These are phyloP conservation scores for Trachelus stipa DNA, from an alignment of 2,888 invertebrate genomes.

Conservation along the genomic window DNA sequence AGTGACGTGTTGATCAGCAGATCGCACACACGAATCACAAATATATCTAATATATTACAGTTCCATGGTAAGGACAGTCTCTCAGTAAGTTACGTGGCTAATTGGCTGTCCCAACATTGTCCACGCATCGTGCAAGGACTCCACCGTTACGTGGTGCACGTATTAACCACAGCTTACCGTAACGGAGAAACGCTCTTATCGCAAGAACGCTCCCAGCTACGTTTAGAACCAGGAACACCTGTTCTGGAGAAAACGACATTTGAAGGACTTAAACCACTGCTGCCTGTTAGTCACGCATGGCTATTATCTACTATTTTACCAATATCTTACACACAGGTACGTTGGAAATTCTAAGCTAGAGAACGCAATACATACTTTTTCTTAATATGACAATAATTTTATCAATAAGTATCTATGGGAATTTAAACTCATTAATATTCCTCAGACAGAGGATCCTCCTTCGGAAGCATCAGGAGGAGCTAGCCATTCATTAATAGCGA, in stretches of 20 bases:
- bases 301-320: slow-evolving; percentile 76
- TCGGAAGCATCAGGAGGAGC: slow-evolving; percentile 35
- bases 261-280: slow-evolving; percentile 62
- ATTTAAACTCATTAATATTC: background rate
- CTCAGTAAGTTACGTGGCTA: slow-evolving; percentile 80
- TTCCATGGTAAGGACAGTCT: slow-evolving; percentile 83
- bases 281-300: slow-evolving; percentile 79
- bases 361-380: background rate
- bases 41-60: slow-evolving; percentile 50
- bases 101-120: slow-evolving; percentile 85
- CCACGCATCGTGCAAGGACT: slow-evolving; percentile 81
- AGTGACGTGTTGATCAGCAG: background rate
- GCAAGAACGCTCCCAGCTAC: slow-evolving; percentile 55
- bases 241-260: slow-evolving; percentile 69
- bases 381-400: background rate
- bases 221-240: slow-evolving; percentile 81
- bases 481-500: slow-evolving; percentile 51
- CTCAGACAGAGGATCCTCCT: slow-evolving; percentile 41
- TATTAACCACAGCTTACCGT: slow-evolving; percentile 72
- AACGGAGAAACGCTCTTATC: slow-evolving; percentile 58
- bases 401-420: background rate
- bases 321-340: slow-evolving; percentile 64
- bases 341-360: slow-evolving; percentile 16
- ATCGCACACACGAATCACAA: slow-evolving; percentile 2
- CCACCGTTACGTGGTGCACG: slow-evolving; percentile 77